A percentile compares a stretch with the other conserved stretches of the same genome.
phyloP scores from a whole-genome alignment of 2,888 invertebrate genomes.

The Ophion ellenae region DNA sequence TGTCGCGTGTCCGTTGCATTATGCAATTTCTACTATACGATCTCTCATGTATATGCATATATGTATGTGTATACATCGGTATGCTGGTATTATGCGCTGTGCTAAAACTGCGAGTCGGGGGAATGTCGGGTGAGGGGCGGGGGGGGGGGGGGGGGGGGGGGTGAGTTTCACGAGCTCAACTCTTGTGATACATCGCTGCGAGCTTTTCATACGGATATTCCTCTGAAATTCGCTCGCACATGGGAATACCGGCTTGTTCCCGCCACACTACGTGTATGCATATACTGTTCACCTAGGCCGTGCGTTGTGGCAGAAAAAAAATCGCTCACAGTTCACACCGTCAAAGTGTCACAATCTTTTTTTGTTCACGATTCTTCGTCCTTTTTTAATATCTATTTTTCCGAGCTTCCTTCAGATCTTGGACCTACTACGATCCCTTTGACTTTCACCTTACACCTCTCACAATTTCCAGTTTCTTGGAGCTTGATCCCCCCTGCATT shows the following conservation, averaged over 20 bases:
- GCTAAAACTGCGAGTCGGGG: conserved; percentile 42
- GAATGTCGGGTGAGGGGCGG: conserved; percentile 10
- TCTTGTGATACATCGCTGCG: conserved; percentile 16
- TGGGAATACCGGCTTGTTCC: conserved; percentile 8
- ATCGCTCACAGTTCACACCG: neutral
- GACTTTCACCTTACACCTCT: too few relatives aligned
- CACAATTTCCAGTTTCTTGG: too few relatives aligned
- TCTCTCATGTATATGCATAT: conserved; percentile 22
- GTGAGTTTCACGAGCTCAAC: conserved; percentile 30
- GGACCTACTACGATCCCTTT: too few relatives aligned
- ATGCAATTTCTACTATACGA: conserved; percentile 46
- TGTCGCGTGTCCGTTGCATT: conserved; percentile 55
- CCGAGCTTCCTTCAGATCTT: too few relatives aligned
- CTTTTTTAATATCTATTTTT: too few relatives aligned
- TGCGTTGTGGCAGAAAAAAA: conserved; percentile 8
- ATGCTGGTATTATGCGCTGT: conserved; percentile 40
- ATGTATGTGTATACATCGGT: neutral
- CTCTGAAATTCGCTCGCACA: conserved; percentile 10
- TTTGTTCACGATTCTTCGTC: too few relatives aligned
- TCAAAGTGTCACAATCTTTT: too few relatives aligned
- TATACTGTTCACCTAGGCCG: conserved; percentile 36
- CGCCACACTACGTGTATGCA: conserved; percentile 36
- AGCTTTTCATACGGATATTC: conserved; percentile 28
- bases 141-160: neutral
- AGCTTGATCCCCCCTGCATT: too few relatives aligned